Percentiles rank a stretch among this genome's conserved stretches.
These are phyloP conservation scores for Amphipoea lucens DNA, from an alignment of 2,888 invertebrate genomes.

Conservation along the genomic window DNA sequence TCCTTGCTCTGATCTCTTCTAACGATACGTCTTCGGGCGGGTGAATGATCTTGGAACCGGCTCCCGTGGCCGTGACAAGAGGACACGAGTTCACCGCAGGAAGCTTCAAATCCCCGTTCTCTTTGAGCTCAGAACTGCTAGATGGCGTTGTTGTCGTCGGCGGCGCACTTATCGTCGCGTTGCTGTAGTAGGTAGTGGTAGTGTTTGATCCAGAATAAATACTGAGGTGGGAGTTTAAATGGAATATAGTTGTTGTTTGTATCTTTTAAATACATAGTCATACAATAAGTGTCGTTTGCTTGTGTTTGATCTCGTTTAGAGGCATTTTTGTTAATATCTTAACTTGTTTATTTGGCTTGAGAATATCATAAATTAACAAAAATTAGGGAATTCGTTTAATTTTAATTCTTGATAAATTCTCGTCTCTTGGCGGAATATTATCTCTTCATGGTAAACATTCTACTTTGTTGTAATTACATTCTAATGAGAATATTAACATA, in stretches of 20 bases:
- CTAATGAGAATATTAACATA: slow-evolving; percentile 10
- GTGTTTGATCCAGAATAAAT: slow-evolving; percentile 61
- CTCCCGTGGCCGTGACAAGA: slow-evolving; percentile 94
- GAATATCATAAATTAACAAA: neutral
- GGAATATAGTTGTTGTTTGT: slow-evolving; percentile 30
- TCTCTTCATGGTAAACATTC: neutral
- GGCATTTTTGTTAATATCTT: neutral
- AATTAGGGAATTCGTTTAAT: neutral
- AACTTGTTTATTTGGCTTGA: neutral
- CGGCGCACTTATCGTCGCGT: slow-evolving; percentile 94
- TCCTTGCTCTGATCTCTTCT: slow-evolving; percentile 94
- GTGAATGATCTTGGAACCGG: slow-evolving; percentile 97
- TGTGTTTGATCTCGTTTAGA: neutral
- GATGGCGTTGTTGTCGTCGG: slow-evolving; percentile 89
- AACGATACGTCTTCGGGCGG: slow-evolving; percentile 97
- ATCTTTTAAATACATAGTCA: neutral
- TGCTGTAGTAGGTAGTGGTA: slow-evolving; percentile 81
- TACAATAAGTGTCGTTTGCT: neutral
- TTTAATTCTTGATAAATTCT: neutral
- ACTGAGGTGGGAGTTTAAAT: slow-evolving; percentile 58
- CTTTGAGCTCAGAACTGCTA: slow-evolving; percentile 80
- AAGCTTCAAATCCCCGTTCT: slow-evolving; percentile 86
- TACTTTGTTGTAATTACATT: slow-evolving; percentile 6
- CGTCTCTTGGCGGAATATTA: slow-evolving; percentile 2
- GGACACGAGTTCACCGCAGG: slow-evolving; percentile 84